phyloP scores from a whole-genome alignment of 2,888 invertebrate species.

The Clusia tigrina region DNA sequence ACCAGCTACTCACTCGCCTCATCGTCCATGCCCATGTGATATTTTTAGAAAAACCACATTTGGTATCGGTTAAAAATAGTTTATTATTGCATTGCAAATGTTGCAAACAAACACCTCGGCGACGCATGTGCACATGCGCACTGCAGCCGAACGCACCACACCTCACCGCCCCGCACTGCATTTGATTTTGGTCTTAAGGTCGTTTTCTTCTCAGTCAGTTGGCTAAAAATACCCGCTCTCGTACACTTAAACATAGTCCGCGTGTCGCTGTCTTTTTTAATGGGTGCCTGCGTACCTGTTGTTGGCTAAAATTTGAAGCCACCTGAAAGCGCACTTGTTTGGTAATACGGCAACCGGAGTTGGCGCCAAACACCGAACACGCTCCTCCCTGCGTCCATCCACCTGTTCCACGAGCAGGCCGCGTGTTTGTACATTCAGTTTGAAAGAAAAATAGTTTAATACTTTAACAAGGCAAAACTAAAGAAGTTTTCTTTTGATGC shows the following conservation, averaged over 20 bases:
- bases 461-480: no score
- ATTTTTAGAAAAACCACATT: conserved; percentile 13
- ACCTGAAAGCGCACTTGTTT: neutral
- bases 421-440: no score
- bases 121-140: neutral
- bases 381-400: neutral
- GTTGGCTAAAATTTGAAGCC: neutral
- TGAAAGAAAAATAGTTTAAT: no score
- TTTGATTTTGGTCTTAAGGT: conserved; percentile 13
- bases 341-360: neutral
- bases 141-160: no score
- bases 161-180: neutral
- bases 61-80: conserved; percentile 10
- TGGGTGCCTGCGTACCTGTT: neutral
- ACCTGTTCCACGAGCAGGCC: no score
- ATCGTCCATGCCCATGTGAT: neutral
- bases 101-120: neutral
- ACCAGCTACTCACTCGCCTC: neutral
- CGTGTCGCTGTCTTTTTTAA: neutral
- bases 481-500: neutral
- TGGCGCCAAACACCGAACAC: neutral
- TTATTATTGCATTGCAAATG: neutral
- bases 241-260: neutral
- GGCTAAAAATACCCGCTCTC: neutral
- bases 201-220: conserved; percentile 8